Conservation (phyloP, 1,140 invertebrate genomes). For the Lordiphosa mommai region DNA sequence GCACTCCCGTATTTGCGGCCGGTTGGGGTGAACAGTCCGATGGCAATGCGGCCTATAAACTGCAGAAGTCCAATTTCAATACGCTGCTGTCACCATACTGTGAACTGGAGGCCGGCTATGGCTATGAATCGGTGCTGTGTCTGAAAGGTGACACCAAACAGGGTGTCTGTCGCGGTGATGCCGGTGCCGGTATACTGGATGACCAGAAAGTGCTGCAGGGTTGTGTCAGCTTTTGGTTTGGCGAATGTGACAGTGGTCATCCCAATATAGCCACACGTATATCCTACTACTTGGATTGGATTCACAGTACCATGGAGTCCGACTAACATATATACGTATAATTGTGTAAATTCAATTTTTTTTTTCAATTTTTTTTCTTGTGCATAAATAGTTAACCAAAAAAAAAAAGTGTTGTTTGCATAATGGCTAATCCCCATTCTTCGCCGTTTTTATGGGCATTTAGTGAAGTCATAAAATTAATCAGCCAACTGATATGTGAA, state of each 20-base stretch:
- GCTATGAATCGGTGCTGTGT: slow-evolving; percentile 50
- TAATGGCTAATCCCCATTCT: neutral
- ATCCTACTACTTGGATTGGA: slow-evolving; percentile 54
- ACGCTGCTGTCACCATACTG: slow-evolving; percentile 46
- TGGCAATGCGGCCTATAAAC: slow-evolving; percentile 49
- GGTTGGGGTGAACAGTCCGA: slow-evolving; percentile 63
- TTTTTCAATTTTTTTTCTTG: slow-evolving; percentile 9
- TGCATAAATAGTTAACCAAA: slow-evolving; percentile 5
- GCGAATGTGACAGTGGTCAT: slow-evolving; percentile 54
- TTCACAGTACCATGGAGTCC: slow-evolving; percentile 22
- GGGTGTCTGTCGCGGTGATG: slow-evolving; percentile 65
- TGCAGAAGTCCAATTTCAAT: slow-evolving; percentile 48
- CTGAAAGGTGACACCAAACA: slow-evolving; percentile 42
- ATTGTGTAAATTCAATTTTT: neutral
- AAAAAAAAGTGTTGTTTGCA: no score
- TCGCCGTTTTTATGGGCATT: no score
- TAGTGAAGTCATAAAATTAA: no score
- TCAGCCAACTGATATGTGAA: no score
- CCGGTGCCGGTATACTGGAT: slow-evolving; percentile 48
- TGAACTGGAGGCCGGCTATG: slow-evolving; percentile 56
- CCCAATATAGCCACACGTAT: slow-evolving; percentile 52
- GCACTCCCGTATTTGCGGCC: slow-evolving; percentile 45
- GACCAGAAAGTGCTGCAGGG: slow-evolving; percentile 37
- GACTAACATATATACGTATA: neutral
- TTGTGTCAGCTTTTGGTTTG: slow-evolving; percentile 59